phyloP scores from a whole-genome alignment of 2,113 vertebrate genomes.

The Pseudopipra pipra region DNA sequence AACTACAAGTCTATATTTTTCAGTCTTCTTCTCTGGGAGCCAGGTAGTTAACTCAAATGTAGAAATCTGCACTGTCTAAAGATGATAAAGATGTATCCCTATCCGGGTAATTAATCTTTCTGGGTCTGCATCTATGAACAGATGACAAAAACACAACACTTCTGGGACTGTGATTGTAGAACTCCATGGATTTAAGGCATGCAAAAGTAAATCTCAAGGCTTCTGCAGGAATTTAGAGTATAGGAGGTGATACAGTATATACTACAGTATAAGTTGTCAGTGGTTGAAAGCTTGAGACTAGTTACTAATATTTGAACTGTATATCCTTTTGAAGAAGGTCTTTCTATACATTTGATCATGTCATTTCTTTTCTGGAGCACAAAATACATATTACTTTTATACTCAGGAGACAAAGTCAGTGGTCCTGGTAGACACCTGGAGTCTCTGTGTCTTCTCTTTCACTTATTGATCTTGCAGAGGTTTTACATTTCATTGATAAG shows the following conservation, averaged over 20 bases:
- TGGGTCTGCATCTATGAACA: not conserved
- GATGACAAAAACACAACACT: not conserved
- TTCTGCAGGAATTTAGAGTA: not conserved
- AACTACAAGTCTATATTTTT: not conserved
- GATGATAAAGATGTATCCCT: not conserved
- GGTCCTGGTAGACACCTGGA: not conserved
- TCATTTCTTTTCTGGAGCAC: not conserved
- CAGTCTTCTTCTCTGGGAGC: not conserved
- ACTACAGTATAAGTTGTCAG: not conserved
- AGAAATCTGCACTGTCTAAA: not conserved
- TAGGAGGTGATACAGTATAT: not conserved
- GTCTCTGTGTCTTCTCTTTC: not conserved
- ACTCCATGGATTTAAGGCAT: not conserved
- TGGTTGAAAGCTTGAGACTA: not conserved
- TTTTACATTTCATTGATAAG: not conserved
- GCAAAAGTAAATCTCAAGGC: not conserved
- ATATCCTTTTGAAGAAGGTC: not conserved
- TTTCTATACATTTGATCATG: not conserved
- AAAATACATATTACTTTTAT: not conserved
- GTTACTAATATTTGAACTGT: not conserved
- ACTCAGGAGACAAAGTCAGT: not conserved
- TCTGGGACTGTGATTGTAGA: not conserved
- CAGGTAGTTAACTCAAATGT: not conserved
- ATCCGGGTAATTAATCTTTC: not conserved
- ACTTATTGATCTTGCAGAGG: not conserved